Evolutionary conservation across 2,113 vertebrate genomes (phyloP), one percentile per base, ranked within the genome.

Genomic region (Sterrhoptilus dennistouni): DNA sequence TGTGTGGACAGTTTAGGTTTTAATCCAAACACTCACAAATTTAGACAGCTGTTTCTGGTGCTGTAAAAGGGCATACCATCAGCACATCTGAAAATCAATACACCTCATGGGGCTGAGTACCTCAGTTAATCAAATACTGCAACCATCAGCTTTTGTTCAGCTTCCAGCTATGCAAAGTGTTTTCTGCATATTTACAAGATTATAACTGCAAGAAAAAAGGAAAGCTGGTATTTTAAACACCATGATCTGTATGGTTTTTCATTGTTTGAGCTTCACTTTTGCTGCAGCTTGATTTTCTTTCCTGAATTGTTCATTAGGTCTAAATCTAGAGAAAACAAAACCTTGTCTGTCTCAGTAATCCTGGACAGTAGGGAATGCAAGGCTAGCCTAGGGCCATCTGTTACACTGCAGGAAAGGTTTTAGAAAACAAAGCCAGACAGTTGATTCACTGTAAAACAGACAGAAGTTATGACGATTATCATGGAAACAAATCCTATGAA

Each of bases 381-480:
- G 42, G 60, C 52, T 90, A 33, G 52, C 83, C 68, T 68, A 52
- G 6, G 80, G 45, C 80, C 80, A 90, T 89, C 57, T 90, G 72
- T 93, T 95, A 87, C 18, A 6, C 57, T 79, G 49, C 21, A 54
- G 82, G 60, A 71, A 92, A 81, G 66, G 31, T 69, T 93, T 93
- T 42, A 81, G 49, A 74, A 96, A 93, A 76, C 52, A 93, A 82
- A 82, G 59, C 56, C 72, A 75, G 95, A 64, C 80, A 82, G 80
- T 79, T 90, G 93, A 94, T 95, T 93, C 57, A 79, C 89, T 89
- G 42, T 57, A 72, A 76, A 93, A 75, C 53, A 95, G 88, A 79
- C 45, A 50, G 59, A 93, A 90, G 44, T 91, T 96, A 89, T 31
- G 69, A 86, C 56, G 61, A 81, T 79, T 79, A 94, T 86, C 1